Base-by-base conservation (phyloP, 2,888 invertebrate genomes). In the Archips xylosteana region DNA sequence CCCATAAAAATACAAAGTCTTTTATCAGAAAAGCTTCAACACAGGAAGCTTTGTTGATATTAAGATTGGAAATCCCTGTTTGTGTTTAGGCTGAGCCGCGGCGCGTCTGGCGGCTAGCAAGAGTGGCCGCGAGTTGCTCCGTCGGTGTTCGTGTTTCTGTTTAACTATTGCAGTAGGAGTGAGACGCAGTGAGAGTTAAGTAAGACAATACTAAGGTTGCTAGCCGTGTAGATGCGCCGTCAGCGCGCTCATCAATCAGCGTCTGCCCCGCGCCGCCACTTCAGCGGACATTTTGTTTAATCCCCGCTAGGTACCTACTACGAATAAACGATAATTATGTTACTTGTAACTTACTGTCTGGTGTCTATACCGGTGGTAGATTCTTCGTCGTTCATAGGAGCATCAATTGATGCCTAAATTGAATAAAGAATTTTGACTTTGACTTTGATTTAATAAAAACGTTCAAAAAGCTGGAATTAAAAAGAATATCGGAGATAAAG, bases 161-260 rank as follows among this genome's bases (percentile, higher is more conserved):
- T 57, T 32, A 32, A 12, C 57, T 23, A 5, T 10, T 57, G 32
- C 2, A 32, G 32, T 32, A 6, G 3, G 12, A 57, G 32, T 32
- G 57, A 32, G 57, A 57, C 57, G 32, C 32, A 32, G 8, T 32
- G 12, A 57, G 32, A 3, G 32, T 32, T 57, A 57, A 57, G 57
- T 32, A 32, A 57, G 32, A 1, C 2, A 32, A 32, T 57, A 32
- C 10, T 32, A 4, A 32, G 32, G 57, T 10, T 12, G 57, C 57
- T 57, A 57, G 32, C 57, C 57, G 57, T 32, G 57, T 12, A 57
- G 57, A 57, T 32, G 47, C 36, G 45, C 60, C 23, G 59, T n/a
- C 65, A 62, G 63, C 70, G 57, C 15, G 45, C 66, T 54, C 72
- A 72, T 72, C 67, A 68, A 72, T 72, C 72, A 72, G 67, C 47